Evolutionary conservation across 2,113 vertebrate genomes (phyloP).

Genomic region (Aphelocoma coerulescens): DNA sequence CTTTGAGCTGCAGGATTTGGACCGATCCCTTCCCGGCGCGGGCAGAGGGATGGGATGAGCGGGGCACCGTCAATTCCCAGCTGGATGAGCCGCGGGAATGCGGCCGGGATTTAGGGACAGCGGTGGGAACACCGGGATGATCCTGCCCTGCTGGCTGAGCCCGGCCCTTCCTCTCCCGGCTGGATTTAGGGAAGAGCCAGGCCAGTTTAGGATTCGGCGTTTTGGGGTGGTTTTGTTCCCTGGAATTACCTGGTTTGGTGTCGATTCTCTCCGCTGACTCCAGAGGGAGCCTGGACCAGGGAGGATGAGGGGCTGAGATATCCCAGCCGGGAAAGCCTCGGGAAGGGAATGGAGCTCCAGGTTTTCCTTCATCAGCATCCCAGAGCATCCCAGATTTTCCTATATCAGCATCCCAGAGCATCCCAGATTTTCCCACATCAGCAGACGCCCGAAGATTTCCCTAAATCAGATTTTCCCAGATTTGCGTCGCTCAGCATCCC

Average conservation of each 20-base stretch:
- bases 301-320: accelerated
- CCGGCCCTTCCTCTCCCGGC: background rate
- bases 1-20: background rate
- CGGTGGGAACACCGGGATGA: background rate
- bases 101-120: background rate
- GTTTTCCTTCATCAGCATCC: background rate
- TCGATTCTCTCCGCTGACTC: background rate
- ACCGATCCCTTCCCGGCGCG: background rate
- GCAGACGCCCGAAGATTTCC: too few relatives aligned
- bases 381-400: too few relatives aligned
- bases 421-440: too few relatives aligned
- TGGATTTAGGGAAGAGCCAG: accelerated
- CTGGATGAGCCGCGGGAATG: background rate
- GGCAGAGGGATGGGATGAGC: background rate
- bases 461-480: background rate
- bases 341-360: background rate
- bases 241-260: accelerated
- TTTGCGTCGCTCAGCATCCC: background rate
- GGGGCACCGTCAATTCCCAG: background rate
- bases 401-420: too few relatives aligned
- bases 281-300: constrained; percentile 2
- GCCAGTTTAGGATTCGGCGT: background rate
- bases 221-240: background rate
- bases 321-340: background rate
- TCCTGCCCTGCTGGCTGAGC: background rate